Percentiles rank a stretch among this genome's conserved stretches.
Conservation (phyloP, 2,113 vertebrate species). For the Parotia lawesii region DNA sequence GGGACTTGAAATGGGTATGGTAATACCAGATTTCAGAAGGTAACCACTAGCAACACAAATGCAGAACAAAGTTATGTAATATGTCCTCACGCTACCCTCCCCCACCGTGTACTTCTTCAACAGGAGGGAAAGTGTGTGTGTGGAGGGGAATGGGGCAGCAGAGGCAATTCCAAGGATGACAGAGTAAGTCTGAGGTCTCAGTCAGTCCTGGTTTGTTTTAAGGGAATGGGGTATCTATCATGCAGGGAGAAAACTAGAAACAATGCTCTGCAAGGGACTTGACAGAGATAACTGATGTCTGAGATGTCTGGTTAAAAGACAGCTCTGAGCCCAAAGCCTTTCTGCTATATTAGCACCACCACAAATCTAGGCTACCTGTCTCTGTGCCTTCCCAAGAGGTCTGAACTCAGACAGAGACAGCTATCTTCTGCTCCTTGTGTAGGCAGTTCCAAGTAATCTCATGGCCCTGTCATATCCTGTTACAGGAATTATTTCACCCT, state of each 20-base stretch:
- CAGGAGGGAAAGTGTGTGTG: fast-evolving
- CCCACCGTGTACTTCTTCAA: not conserved
- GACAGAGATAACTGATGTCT: not conserved
- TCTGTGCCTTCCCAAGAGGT: not conserved
- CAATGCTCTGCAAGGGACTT: not conserved
- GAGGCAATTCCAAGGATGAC: not conserved
- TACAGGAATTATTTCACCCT: not conserved
- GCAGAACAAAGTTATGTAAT: not conserved
- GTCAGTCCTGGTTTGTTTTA: not conserved
- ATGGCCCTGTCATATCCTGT: not conserved
- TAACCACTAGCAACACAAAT: slow-evolving; percentile 9
- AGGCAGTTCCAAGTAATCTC: not conserved
- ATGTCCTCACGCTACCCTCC: not conserved
- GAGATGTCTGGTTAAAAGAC: not conserved
- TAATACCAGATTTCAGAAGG: not conserved
- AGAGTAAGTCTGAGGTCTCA: not conserved
- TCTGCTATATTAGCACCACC: not conserved
- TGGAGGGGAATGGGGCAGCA: not conserved
- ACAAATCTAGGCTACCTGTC: not conserved
- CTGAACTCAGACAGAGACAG: not conserved
- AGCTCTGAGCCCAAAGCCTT: not conserved
- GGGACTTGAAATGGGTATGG: not conserved
- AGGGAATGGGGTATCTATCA: not conserved
- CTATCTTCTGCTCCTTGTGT: fast-evolving
- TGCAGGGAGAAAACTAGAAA: not conserved